Evolutionary conservation across 2,888 invertebrate genomes (phyloP).

Genomic region (Mythimna ferrago): DNA sequence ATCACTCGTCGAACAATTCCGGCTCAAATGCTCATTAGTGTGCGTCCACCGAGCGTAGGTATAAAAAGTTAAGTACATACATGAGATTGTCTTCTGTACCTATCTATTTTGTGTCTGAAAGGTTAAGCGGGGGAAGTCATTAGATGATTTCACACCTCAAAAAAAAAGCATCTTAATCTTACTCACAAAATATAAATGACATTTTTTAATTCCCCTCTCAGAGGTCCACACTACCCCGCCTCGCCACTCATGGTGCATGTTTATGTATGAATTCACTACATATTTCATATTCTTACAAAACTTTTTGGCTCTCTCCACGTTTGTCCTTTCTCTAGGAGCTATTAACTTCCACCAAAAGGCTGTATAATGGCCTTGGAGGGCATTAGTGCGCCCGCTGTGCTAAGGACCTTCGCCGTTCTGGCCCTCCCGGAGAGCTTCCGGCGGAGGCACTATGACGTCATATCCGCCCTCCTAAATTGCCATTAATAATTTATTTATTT

Average conservation of each 20-base stretch:
- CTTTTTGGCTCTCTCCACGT: conserved; percentile 52
- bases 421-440: conserved; percentile 78
- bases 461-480: conserved; percentile 73
- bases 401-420: conserved; percentile 77
- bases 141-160: too few species aligned
- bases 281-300: conserved; percentile 59
- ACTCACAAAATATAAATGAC: too few species aligned
- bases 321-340: conserved; percentile 74
- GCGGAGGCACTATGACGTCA: conserved; percentile 72
- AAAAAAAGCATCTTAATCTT: too few species aligned
- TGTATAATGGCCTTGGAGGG: conserved; percentile 80
- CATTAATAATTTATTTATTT: conserved; percentile 70
- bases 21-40: too few species aligned
- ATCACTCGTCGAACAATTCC: too few species aligned
- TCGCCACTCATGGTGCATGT: conserved; percentile 37
- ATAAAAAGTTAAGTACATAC: too few species aligned
- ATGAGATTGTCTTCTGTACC: too few species aligned
- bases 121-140: too few species aligned
- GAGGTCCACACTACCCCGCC: conserved; percentile 11
- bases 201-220: conserved; percentile 25
- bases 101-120: too few species aligned
- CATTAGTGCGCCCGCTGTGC: conserved; percentile 83
- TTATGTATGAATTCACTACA: conserved; percentile 50
- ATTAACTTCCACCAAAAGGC: conserved; percentile 82
- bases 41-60: too few species aligned